Evolutionary conservation across 2,113 vertebrate genomes (phyloP).

Genomic region (Hippocampus mohnikei): DNA sequence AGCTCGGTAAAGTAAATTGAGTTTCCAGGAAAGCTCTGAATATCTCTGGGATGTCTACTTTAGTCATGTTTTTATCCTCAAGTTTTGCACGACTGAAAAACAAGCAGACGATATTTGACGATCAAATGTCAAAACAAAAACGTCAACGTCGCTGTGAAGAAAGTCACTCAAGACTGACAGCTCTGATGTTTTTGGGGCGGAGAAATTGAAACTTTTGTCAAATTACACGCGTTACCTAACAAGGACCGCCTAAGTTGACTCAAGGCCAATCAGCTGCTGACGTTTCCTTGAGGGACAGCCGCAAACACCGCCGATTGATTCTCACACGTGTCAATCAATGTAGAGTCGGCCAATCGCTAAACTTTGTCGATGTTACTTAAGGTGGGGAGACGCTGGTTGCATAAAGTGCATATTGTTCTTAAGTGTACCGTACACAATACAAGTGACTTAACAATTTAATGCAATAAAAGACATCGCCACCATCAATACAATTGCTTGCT

Average conservation of each 20-base stretch:
- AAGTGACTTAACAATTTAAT: not conserved
- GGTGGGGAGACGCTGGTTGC: not conserved
- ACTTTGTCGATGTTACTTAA: slow-evolving; percentile 11
- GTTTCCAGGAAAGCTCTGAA: slow-evolving; percentile 85
- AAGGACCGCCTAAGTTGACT: not conserved
- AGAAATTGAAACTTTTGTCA: not conserved
- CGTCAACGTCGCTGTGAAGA: not conserved
- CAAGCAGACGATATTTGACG: not conserved
- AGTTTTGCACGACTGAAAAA: not conserved
- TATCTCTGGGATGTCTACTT: slow-evolving; percentile 82
- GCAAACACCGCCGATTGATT: slow-evolving; percentile 26
- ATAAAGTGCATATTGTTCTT: not conserved
- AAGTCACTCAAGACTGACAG: not conserved
- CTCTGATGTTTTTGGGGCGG: accelerated
- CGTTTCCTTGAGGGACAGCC: accelerated
- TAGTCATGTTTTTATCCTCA: slow-evolving; percentile 41
- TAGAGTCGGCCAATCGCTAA: slow-evolving; percentile 15
- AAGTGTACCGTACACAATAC: not conserved
- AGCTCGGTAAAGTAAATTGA: slow-evolving; percentile 76
- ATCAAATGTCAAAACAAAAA: not conserved
- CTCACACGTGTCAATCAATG: not conserved
- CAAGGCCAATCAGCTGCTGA: slow-evolving; percentile 35
- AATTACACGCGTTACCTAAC: slow-evolving; percentile 45
- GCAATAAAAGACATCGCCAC: not conserved
- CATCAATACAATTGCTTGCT: not conserved